Conservation (phyloP, 2,797 vertebrate genomes). For the Catamblyrhynchus diadema region DNA sequence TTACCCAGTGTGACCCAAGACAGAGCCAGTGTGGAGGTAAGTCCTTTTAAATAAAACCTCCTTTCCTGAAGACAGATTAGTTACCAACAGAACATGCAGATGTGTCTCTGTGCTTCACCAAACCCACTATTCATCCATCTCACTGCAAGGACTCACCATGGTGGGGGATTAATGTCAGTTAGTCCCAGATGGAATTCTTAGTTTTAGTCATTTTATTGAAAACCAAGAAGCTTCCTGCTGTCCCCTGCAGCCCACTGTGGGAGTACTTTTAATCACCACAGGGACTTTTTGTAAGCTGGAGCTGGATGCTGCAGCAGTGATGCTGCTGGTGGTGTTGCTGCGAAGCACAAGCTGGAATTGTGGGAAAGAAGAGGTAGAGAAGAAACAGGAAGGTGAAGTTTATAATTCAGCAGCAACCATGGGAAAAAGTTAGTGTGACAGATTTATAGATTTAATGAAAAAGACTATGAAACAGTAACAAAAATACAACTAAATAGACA, state of each 20-base stretch:
- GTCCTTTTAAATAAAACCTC: background rate
- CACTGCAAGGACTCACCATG: background rate
- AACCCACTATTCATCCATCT: background rate
- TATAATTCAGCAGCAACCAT: background rate
- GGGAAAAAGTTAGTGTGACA: background rate
- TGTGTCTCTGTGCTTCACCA: background rate
- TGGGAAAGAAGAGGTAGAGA: background rate
- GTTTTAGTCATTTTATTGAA: background rate
- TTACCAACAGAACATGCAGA: background rate
- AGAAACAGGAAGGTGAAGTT: background rate
- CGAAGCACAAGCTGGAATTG: background rate
- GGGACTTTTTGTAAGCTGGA: conserved; percentile 68
- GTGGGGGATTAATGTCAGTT: background rate
- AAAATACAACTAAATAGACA: conserved; percentile 68
- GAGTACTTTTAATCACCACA: conserved; percentile 60
- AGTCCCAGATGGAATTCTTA: background rate
- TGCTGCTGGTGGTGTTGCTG: background rate
- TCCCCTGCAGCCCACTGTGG: background rate
- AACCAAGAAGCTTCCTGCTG: background rate
- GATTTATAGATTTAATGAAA: conserved; percentile 66
- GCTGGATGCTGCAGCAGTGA: conserved; percentile 65
- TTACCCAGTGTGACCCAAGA: background rate
- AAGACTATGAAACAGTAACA: conserved; percentile 65
- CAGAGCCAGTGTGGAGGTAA: background rate
- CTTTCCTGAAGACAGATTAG: background rate